Evolutionary conservation across 2,888 invertebrate species (phyloP), one percentile per base, ranked within the genome.

Genomic region (Lithosia quadra): DNA sequence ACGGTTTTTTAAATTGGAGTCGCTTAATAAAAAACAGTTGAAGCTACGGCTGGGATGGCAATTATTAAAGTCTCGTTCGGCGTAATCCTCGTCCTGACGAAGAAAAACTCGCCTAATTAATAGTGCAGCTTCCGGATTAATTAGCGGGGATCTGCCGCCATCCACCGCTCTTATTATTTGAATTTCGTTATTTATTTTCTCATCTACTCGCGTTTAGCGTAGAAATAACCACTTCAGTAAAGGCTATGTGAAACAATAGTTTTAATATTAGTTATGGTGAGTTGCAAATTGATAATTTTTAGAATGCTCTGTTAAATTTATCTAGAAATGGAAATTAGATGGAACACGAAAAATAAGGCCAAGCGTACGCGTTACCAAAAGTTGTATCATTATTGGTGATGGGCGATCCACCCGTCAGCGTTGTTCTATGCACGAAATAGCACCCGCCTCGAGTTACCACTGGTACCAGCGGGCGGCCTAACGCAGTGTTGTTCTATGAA

Each of bases 71-170:
- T 82, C 86, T 84, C 84, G 82, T 75, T 84, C 79, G 80, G 76
- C 81, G 83, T 92, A 91, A 91, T 91, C 90, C 89, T 77, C 82
- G 77, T 79, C 73, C 84, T 84, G 88, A 88, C 86, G 89, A 86
- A 89, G 90, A 92, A 93, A 92, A 93, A 91, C 89, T 90, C 89
- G 72, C 81, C 87, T 92, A 92, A 92, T 93, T 92, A 92, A 93
- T 92, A 93, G 90, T 89, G 86, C 88, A 89, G 89, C 88, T 86
- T 84, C 86, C 82, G 88, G 91, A 90, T 91, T 92, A 90, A 93
- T 93, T 92, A 92, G 89, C 84, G 84, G 81, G 81, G 88, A 88
- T 90, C 86, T 87, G 82, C 74, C 78, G 74, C 69, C 66, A 24
- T 55, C 67, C 72, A 79, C 78, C 75, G 69, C 77, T 82, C 78